phyloP scores from a whole-genome alignment of 2,888 invertebrate species.

The Nasonia oneida region DNA sequence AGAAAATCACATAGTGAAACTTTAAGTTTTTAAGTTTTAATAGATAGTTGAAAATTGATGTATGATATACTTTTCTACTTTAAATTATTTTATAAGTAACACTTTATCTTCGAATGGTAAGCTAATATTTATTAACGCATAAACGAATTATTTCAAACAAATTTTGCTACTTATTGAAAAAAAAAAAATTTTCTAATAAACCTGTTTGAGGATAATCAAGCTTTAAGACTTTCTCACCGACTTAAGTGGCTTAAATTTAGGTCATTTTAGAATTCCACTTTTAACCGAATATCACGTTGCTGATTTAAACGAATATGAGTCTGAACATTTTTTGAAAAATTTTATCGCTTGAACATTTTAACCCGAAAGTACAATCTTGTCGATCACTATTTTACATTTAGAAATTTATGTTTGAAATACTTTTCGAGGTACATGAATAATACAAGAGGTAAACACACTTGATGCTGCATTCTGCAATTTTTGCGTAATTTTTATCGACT shows the following conservation, averaged over 20 bases:
- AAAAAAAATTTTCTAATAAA: background rate
- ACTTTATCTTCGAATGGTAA: background rate
- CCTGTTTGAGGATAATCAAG: background rate
- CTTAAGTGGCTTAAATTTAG: conserved; percentile 6
- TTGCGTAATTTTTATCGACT: conserved; percentile 30
- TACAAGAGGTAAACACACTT: conserved; percentile 9
- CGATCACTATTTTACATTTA: conserved; percentile 49
- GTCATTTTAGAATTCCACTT: background rate
- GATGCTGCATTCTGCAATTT: conserved; percentile 38
- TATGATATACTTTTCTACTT: background rate
- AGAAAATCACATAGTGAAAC: conserved; percentile 2
- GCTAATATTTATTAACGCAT: background rate
- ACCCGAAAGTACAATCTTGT: conserved; percentile 51
- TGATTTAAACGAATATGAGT: conserved; percentile 43
- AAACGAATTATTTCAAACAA: background rate
- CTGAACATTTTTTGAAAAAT: conserved; percentile 48
- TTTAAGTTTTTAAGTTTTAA: background rate
- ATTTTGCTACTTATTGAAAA: background rate
- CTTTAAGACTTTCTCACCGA: conserved; percentile 23
- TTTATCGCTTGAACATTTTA: conserved; percentile 32
- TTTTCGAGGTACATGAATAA: conserved; percentile 28
- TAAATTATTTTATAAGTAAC: background rate
- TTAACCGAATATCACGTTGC: conserved; percentile 47
- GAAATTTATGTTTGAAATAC: conserved; percentile 40
- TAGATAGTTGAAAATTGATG: background rate